Percentiles rank a stretch among this genome's conserved stretches.
Evolutionary conservation across 1,140 invertebrate species (phyloP).

Genomic region (Piezodorus guildinii): DNA sequence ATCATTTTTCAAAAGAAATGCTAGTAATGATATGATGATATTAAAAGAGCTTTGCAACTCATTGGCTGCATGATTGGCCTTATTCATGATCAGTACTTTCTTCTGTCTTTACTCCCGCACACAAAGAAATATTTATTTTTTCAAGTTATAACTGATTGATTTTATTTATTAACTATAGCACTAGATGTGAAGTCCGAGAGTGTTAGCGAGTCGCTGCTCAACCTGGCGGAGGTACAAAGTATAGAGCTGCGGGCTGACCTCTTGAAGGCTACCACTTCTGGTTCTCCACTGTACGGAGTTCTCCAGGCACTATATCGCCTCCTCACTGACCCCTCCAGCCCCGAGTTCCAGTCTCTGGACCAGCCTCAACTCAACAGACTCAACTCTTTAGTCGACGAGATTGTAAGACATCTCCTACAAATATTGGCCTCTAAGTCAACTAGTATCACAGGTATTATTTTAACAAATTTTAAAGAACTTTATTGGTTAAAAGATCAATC

Average conservation of each 20-base stretch:
- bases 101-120: too few species aligned
- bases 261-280: slow-evolving; percentile 33
- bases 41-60: too few species aligned
- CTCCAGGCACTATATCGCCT: slow-evolving; percentile 32
- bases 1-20: too few species aligned
- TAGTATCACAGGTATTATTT: slow-evolving; percentile 29
- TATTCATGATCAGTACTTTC: too few species aligned
- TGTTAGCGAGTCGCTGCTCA: slow-evolving; percentile 27
- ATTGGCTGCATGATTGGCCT: too few species aligned
- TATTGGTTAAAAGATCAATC: too few species aligned
- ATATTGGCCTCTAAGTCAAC: slow-evolving; percentile 33
- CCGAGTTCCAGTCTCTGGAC: slow-evolving; percentile 24
- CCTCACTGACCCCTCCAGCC: slow-evolving; percentile 26
- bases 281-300: slow-evolving; percentile 34
- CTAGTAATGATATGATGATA: too few species aligned
- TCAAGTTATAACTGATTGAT: too few species aligned
- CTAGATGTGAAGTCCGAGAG: slow-evolving; percentile 1
- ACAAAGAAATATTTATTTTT: too few species aligned
- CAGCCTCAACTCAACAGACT: slow-evolving; percentile 28
- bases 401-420: slow-evolving; percentile 34
- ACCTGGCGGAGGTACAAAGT: slow-evolving; percentile 32
- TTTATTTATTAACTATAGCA: not conserved
- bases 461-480: not conserved
- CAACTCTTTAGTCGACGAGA: slow-evolving; percentile 33
- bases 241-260: slow-evolving; percentile 33